A percentile compares a stretch with the other conserved stretches of the same genome.
Evolutionary conservation across 2,797 vertebrate species (phyloP).

Genomic region (Hypotaenidia philippensis): DNA sequence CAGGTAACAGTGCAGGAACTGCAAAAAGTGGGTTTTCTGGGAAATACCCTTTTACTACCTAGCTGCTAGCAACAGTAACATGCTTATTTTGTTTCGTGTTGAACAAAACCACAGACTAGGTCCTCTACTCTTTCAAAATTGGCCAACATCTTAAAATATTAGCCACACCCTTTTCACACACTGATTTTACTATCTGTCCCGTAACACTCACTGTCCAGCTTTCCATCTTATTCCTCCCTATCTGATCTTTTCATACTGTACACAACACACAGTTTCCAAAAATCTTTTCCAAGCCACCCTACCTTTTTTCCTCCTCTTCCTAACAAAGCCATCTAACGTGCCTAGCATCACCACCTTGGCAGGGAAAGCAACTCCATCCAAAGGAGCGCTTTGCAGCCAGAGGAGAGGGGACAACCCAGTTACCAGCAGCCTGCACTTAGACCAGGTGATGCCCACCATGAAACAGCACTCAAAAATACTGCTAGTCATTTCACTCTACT

Average conservation of each 20-base stretch:
- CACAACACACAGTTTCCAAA: not conserved
- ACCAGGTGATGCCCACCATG: not conserved
- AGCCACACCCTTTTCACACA: not conserved
- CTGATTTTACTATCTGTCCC: not conserved
- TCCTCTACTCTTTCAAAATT: not conserved
- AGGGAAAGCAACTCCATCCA: not conserved
- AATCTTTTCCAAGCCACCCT: not conserved
- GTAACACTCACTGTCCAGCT: not conserved
- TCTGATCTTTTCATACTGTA: not conserved
- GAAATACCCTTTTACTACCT: not conserved
- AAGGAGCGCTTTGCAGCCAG: not conserved
- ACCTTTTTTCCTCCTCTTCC: not conserved
- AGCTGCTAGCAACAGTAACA: not conserved
- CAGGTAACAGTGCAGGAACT: not conserved
- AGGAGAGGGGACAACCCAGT: not conserved
- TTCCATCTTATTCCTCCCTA: not conserved
- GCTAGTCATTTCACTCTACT: not conserved
- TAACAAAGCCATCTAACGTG: not conserved
- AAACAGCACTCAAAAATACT: not conserved
- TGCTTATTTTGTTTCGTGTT: not conserved
- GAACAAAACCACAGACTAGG: not conserved
- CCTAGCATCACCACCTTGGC: accelerated
- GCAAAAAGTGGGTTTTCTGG: accelerated
- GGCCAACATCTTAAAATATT: not conserved
- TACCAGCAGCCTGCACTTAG: not conserved